phyloP scores from a whole-genome alignment of 2,888 invertebrate genomes.

The Epistrophe eligans region DNA sequence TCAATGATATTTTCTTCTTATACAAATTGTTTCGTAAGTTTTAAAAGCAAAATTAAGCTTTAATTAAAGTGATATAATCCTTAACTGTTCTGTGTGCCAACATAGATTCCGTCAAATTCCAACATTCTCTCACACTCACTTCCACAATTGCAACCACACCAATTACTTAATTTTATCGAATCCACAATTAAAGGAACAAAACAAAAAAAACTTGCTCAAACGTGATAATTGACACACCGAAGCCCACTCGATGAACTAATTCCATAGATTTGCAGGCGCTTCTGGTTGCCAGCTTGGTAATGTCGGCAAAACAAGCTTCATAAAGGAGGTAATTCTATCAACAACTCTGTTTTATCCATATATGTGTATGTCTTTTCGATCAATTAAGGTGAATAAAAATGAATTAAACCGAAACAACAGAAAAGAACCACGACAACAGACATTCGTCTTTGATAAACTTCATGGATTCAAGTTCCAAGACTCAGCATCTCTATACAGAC shows the following conservation, averaged over 20 bases:
- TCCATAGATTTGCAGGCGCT: conserved; percentile 57
- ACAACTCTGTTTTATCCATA: neutral
- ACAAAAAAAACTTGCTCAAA: conserved; percentile 35
- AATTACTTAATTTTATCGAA: conserved; percentile 70
- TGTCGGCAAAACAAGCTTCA: conserved; percentile 33
- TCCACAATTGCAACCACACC: conserved; percentile 6
- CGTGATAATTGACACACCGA: conserved; percentile 73
- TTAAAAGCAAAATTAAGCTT: neutral
- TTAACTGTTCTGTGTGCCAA: conserved; percentile 13
- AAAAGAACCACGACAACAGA: conserved; percentile 33
- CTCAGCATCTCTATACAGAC: conserved; percentile 40
- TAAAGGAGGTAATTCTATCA: conserved; percentile 31
- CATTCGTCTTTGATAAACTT: conserved; percentile 52
- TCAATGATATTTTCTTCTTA: too few species aligned
- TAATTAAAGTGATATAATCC: neutral
- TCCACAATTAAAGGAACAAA: conserved; percentile 17
- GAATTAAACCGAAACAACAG: conserved; percentile 65
- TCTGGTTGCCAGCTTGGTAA: neutral
- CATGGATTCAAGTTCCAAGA: conserved; percentile 30
- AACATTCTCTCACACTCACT: conserved; percentile 34
- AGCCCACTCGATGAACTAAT: conserved; percentile 72
- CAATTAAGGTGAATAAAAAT: conserved; percentile 68
- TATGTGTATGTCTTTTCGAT: conserved; percentile 49
- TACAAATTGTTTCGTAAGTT: neutral
- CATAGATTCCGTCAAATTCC: neutral